Percentiles rank a stretch among this genome's conserved stretches.
phyloP scores from a whole-genome alignment of 2,113 vertebrate genomes.

The Tricholaema leucomelas region DNA sequence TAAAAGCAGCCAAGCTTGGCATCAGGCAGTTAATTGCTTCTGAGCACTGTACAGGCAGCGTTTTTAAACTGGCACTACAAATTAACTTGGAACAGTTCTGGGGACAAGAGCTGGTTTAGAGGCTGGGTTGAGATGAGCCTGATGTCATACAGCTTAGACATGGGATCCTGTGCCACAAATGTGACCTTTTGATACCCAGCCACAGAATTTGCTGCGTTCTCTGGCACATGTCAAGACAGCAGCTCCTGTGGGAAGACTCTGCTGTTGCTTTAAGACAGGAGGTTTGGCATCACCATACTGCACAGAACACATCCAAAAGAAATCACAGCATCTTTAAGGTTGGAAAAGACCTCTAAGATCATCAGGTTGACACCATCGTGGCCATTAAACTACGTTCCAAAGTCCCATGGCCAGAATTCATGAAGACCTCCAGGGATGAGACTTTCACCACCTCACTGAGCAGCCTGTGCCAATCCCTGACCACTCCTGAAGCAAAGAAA shows the following conservation, averaged over 20 bases:
- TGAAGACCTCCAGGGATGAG: no score
- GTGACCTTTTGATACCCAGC: neutral
- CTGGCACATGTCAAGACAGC: neutral
- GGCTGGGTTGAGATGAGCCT: neutral
- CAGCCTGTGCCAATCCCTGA: no score
- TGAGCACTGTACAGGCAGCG: neutral
- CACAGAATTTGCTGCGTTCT: neutral
- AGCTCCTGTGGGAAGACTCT: neutral
- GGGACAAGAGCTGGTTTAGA: neutral
- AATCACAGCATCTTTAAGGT: no score
- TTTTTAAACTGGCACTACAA: constrained; percentile 18
- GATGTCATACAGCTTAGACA: neutral
- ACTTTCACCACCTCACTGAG: no score
- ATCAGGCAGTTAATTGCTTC: constrained; percentile 16
- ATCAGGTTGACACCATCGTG: no score
- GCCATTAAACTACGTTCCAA: no score
- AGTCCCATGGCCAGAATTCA: no score
- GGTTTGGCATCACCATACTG: neutral
- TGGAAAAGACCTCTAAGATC: no score
- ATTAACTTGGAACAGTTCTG: constrained; percentile 4
- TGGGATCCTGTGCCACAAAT: neutral
- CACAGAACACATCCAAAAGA: neutral
- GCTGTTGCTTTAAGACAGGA: neutral
- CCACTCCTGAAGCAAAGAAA: no score
- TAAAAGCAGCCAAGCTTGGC: neutral